Evolutionary conservation across 2,888 invertebrate genomes (phyloP).

Genomic region (Lycia hirtaria): DNA sequence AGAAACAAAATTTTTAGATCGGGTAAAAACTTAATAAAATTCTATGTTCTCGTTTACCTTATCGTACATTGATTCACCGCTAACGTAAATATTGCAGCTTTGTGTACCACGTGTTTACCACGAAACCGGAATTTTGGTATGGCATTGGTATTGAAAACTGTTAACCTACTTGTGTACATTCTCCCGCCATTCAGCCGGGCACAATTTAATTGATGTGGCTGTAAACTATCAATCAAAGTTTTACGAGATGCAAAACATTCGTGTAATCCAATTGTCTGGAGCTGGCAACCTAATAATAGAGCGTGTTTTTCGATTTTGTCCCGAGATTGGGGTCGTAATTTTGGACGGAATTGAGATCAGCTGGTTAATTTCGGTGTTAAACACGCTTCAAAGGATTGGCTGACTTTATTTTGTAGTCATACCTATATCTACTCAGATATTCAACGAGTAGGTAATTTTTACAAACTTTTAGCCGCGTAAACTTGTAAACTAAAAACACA

Average conservation of each 20-base stretch:
- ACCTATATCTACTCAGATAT: slow-evolving; percentile 7
- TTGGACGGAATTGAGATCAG: slow-evolving; percentile 23
- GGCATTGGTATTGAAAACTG: slow-evolving; percentile 69
- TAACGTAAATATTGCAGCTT: slow-evolving; percentile 48
- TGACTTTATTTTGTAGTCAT: slow-evolving; percentile 14
- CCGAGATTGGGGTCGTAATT: slow-evolving; percentile 23
- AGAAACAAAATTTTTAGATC: slow-evolving; percentile 6
- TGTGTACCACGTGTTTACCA: slow-evolving; percentile 45
- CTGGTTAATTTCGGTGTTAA: slow-evolving; percentile 21
- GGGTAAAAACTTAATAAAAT: slow-evolving; percentile 18
- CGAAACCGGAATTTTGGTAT: slow-evolving; percentile 38
- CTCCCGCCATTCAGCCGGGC: slow-evolving; percentile 58
- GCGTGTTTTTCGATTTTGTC: slow-evolving; percentile 48
- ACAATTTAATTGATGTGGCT: slow-evolving; percentile 76
- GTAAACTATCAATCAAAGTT: slow-evolving; percentile 81
- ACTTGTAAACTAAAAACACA: too few relatives aligned
- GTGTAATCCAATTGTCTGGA: slow-evolving; percentile 73
- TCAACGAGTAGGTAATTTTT: too few relatives aligned
- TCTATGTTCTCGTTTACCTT: slow-evolving; percentile 29
- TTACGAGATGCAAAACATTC: slow-evolving; percentile 76
- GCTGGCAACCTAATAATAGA: slow-evolving; percentile 55
- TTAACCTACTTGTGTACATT: slow-evolving; percentile 61
- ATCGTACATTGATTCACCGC: slow-evolving; percentile 40
- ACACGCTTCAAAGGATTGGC: slow-evolving; percentile 18
- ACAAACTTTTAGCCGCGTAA: too few relatives aligned